Percentiles rank a stretch among this genome's conserved stretches.
These are phyloP conservation scores for Porites lutea DNA, from an alignment of 64 coral and sea anemone genomes.

Conservation along the genomic window DNA sequence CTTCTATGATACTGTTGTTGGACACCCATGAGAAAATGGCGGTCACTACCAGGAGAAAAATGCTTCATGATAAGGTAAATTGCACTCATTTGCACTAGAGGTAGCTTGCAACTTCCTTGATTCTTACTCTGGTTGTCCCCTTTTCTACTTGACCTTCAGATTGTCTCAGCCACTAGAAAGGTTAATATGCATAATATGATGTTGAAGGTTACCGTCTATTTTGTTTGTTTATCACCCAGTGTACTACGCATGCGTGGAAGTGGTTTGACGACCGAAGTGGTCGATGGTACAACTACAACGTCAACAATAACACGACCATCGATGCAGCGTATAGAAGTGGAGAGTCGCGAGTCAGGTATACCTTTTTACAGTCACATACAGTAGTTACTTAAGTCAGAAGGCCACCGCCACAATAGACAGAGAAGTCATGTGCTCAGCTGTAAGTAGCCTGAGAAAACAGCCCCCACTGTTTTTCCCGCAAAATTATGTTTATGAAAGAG, in stretches of 20 bases:
- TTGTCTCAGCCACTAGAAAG: no score
- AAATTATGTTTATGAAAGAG: no score
- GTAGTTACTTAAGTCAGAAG: no score
- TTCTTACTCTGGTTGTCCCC: no score
- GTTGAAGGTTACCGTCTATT: background rate
- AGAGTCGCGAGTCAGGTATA: conserved; percentile 81
- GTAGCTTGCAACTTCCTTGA: no score
- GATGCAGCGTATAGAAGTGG: conserved; percentile 91
- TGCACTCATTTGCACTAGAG: background rate
- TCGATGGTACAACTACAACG: conserved; percentile 97
- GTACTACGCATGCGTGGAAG: conserved; percentile 89
- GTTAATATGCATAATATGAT: background rate
- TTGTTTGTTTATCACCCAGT: conserved; percentile 19
- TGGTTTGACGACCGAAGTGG: conserved; percentile 99
- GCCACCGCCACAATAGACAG: no score
- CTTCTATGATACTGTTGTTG: conserved; percentile 80
- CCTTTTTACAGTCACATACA: no score
- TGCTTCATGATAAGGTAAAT: conserved; percentile 90
- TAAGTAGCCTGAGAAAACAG: no score
- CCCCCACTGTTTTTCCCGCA: no score
- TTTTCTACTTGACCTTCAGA: no score
- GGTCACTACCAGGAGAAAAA: conserved; percentile 76
- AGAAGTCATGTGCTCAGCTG: no score
- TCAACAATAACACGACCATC: conserved; percentile 87
- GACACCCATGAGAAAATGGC: conserved; percentile 92